These are phyloP conservation scores for Linnaemya tessellans DNA, from an alignment of 2,888 invertebrate species.

Conservation along the genomic window DNA sequence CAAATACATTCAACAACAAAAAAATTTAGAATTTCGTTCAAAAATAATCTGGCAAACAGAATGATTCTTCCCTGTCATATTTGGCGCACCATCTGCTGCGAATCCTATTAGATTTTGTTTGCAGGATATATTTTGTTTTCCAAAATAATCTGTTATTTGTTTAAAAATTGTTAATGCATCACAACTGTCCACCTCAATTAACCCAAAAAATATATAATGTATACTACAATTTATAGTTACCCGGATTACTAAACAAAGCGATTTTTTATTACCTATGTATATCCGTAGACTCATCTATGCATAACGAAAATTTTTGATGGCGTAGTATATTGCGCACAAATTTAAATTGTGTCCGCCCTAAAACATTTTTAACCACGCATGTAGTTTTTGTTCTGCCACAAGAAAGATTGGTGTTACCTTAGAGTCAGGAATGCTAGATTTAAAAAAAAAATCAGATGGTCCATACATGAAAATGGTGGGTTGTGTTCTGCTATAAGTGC, in stretches of 20 bases:
- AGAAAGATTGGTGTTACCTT: background rate
- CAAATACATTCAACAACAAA: slow-evolving; percentile 12
- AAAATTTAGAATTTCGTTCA: slow-evolving; percentile 16
- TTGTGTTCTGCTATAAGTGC: background rate
- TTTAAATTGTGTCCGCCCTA: slow-evolving; percentile 13
- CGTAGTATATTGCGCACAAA: background rate
- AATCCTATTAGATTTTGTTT: slow-evolving; percentile 9
- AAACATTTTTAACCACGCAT: slow-evolving; percentile 3
- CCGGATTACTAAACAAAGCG: background rate
- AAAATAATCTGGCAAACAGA: slow-evolving; percentile 14
- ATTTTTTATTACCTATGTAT: slow-evolving; percentile 7
- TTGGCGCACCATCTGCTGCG: slow-evolving; percentile 18
- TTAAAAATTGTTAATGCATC: slow-evolving; percentile 9
- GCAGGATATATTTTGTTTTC: background rate
- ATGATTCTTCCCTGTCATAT: slow-evolving; percentile 15
- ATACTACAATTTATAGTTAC: background rate
- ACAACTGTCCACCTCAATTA: background rate
- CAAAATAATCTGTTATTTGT: background rate
- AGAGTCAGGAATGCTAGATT: background rate
- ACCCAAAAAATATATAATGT: slow-evolving; percentile 5
- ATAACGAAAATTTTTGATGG: slow-evolving; percentile 11
- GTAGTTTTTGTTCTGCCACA: slow-evolving; percentile 22
- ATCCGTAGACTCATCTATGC: background rate
- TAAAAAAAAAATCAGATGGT: slow-evolving; percentile 1
- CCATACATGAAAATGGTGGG: no score